Evolutionary conservation across 2,113 vertebrate genomes (phyloP).

Genomic region (Serinus canaria): DNA sequence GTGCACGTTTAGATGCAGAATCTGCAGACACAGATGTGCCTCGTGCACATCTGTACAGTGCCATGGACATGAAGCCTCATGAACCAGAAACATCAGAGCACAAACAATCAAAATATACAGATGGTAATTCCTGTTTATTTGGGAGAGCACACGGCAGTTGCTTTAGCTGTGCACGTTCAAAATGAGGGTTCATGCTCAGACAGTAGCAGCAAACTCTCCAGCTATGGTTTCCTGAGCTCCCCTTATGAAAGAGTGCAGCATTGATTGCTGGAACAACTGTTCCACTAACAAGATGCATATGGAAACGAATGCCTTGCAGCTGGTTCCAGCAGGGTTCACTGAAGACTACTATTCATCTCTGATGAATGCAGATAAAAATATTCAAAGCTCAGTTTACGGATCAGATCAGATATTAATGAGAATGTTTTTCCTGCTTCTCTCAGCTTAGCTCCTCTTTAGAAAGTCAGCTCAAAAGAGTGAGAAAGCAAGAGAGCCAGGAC

Average conservation of each 20-base stretch:
- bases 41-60: background rate
- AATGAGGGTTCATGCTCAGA: background rate
- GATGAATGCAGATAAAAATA: constrained; percentile 11
- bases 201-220: background rate
- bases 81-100: background rate
- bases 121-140: background rate
- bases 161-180: background rate
- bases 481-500: background rate
- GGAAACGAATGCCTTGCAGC: background rate
- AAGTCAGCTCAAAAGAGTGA: background rate
- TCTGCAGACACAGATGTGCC: background rate
- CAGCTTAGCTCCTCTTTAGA: background rate
- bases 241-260: background rate
- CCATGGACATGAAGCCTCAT: background rate
- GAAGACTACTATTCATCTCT: background rate
- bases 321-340: constrained; percentile 34
- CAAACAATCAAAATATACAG: background rate
- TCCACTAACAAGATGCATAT: background rate
- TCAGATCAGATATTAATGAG: constrained; percentile 9
- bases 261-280: constrained; percentile 9
- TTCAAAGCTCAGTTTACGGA: constrained; percentile 30
- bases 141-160: background rate
- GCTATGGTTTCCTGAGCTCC: background rate
- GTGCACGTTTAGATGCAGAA: background rate
- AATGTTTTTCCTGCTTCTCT: background rate